These are phyloP conservation scores for Drosophila kokeensis DNA, from an alignment of 2,888 invertebrate genomes.

Conservation along the genomic window DNA sequence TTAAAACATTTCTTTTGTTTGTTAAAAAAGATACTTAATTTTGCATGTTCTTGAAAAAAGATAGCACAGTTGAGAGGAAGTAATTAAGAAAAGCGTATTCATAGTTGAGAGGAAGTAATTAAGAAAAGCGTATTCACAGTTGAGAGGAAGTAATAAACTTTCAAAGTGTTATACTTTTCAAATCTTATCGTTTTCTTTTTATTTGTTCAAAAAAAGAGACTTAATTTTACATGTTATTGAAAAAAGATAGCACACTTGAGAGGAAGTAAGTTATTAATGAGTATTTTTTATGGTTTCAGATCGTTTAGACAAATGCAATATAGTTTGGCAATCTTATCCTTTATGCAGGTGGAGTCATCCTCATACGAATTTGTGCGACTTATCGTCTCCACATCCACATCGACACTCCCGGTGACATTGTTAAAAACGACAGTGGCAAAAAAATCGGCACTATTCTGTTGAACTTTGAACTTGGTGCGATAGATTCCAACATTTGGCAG, in stretches of 20 bases:
- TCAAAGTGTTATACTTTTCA: too few relatives aligned
- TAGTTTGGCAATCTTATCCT: constrained; percentile 59
- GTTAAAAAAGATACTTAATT: neutral
- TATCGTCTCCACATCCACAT: constrained; percentile 86
- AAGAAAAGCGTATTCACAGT: too few relatives aligned
- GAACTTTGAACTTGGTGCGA: constrained; percentile 87
- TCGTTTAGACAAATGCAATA: constrained; percentile 59
- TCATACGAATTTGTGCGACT: constrained; percentile 87
- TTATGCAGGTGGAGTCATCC: constrained; percentile 85
- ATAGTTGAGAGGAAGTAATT: too few relatives aligned
- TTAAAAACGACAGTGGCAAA: constrained; percentile 87
- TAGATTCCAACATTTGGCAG: constrained; percentile 35
- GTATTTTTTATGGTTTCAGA: neutral
- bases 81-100: too few relatives aligned
- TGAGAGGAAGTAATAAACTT: too few relatives aligned
- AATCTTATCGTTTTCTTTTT: too few relatives aligned
- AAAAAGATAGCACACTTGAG: neutral
- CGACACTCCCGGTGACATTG: constrained; percentile 79
- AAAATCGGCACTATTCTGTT: constrained; percentile 88
- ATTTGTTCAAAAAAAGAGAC: too few relatives aligned
- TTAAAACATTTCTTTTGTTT: neutral
- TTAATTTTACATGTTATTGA: too few relatives aligned
- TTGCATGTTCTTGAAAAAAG: too few relatives aligned
- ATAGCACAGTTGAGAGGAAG: neutral
- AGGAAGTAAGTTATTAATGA: neutral